Conservation (phyloP, 92 coral and sea anemone species). For the Zoanthus solanderi region DNA sequence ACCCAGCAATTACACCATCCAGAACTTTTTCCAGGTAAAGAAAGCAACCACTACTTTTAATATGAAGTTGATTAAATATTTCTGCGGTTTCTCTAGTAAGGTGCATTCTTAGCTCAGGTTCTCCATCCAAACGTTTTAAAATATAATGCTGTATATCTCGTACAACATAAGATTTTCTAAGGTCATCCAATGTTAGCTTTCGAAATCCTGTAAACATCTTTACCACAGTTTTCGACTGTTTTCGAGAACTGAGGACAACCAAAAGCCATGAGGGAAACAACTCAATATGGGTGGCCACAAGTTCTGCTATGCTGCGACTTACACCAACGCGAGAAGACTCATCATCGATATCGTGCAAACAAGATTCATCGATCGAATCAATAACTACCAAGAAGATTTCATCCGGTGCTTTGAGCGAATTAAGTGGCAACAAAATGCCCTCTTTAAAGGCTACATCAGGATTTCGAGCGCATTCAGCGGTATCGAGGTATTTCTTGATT, state of each 20-base stretch:
- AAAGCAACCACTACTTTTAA: conserved; percentile 98
- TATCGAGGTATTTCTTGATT: conserved; percentile 82
- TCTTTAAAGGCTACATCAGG: conserved; percentile 93
- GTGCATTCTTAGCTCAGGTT: conserved; percentile 83
- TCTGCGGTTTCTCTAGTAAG: conserved; percentile 96
- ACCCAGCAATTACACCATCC: conserved; percentile 84
- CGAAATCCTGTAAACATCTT: conserved; percentile 99
- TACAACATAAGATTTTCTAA: conserved; percentile 95
- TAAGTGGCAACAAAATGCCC: conserved; percentile 91
- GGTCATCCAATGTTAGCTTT: conserved; percentile 93
- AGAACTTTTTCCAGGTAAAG: conserved; percentile 94
- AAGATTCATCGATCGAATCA: conserved; percentile 96
- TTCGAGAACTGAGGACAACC: conserved; percentile 91
- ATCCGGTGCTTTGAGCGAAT: conserved; percentile 82
- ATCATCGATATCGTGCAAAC: conserved; percentile 76
- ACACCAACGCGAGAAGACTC: conserved; percentile 73
- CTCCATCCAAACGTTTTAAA: conserved; percentile 90
- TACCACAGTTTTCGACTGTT: conserved; percentile 95
- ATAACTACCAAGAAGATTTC: conserved; percentile 80
- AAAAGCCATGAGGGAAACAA: conserved; percentile 92
- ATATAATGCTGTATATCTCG: conserved; percentile 96
- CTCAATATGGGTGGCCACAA: conserved; percentile 93
- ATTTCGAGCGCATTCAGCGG: conserved; percentile 82
- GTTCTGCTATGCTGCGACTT: conserved; percentile 86
- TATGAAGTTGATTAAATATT: conserved; percentile 92